These are phyloP conservation scores for Psittacara wagleri DNA, from an alignment of 2,113 vertebrate species.

Conservation along the genomic window DNA sequence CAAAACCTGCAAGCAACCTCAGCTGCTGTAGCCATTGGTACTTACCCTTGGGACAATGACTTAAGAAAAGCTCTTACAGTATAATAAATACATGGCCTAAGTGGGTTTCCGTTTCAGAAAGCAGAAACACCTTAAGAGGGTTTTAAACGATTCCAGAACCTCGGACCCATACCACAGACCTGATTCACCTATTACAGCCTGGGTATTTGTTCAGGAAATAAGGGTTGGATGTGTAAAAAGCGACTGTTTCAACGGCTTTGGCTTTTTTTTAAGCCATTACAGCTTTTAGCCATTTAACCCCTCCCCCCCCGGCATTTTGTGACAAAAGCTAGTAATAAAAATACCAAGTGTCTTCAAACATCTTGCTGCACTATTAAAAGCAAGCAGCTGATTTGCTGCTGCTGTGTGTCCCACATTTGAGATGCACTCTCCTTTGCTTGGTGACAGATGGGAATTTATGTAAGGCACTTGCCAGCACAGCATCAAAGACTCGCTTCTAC, in stretches of 20 bases:
- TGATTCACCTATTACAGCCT: not conserved
- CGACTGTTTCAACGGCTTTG: not conserved
- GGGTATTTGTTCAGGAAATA: not conserved
- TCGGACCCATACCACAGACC: not conserved
- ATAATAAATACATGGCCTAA: constrained; percentile 16
- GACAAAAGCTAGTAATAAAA: constrained; percentile 12
- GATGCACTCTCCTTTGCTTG: not conserved
- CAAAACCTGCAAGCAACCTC: not conserved
- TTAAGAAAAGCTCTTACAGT: not conserved
- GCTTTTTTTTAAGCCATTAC: not conserved
- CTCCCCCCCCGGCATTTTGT: not conserved
- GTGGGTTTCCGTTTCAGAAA: constrained; percentile 1
- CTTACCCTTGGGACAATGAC: not conserved
- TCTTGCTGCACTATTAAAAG: constrained; percentile 42
- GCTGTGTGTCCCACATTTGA: constrained; percentile 3
- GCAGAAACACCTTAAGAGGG: not conserved
- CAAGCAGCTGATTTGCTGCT: not conserved
- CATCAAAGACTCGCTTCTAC: not conserved
- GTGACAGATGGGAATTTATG: constrained; percentile 56
- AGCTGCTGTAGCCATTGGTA: not conserved
- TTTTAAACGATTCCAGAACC: not conserved
- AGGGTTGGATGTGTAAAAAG: not conserved
- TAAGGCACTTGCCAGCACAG: constrained; percentile 41
- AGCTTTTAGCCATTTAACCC: not conserved
- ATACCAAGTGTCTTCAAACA: not conserved